These are phyloP conservation scores for Leucoraja ocellata DNA, from an alignment of 2,797 vertebrate species.

Conservation along the genomic window DNA sequence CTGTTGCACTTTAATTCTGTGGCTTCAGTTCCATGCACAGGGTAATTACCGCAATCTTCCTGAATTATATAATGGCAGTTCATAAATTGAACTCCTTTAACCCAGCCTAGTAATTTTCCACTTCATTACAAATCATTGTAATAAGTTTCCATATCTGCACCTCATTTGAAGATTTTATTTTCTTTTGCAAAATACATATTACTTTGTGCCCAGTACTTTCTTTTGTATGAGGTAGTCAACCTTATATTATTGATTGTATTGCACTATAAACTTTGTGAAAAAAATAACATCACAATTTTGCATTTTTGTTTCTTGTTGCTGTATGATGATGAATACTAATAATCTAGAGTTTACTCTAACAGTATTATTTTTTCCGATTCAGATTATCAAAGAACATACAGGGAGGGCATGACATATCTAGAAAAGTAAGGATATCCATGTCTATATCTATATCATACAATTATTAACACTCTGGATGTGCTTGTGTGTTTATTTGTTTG, in stretches of 20 bases:
- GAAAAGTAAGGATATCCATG: background rate
- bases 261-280: background rate
- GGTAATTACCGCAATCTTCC: slow-evolving; percentile 25
- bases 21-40: slow-evolving; percentile 22
- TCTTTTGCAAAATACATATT: background rate
- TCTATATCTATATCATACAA: too few species aligned
- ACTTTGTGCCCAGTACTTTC: background rate
- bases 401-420: background rate
- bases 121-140: slow-evolving; percentile 22
- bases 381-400: background rate
- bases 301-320: background rate
- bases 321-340: background rate
- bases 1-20: slow-evolving; percentile 28
- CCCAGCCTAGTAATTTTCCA: slow-evolving; percentile 32
- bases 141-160: slow-evolving; percentile 18
- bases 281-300: background rate
- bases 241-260: background rate
- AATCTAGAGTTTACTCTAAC: background rate
- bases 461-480: too few species aligned
- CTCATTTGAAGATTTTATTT: background rate
- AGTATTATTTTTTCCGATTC: background rate
- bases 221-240: background rate
- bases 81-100: slow-evolving; percentile 39
- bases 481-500: too few species aligned
- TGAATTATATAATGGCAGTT: slow-evolving; percentile 37